A percentile compares a stretch with the other conserved stretches of the same genome.
phyloP scores from a whole-genome alignment of 2,797 vertebrate species.

The Chelmon rostratus region DNA sequence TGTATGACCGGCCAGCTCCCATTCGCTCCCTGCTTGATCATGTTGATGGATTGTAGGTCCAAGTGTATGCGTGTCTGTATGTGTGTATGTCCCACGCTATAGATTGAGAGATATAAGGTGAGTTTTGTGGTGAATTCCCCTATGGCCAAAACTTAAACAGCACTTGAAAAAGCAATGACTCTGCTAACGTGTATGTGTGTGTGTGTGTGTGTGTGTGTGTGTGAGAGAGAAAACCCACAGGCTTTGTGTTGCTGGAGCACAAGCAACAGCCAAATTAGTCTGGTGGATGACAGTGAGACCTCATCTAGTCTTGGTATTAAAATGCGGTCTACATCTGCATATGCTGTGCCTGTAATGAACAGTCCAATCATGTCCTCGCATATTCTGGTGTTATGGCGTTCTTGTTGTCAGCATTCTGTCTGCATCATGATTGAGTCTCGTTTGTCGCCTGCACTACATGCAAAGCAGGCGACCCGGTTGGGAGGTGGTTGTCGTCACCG shows the following conservation, averaged over 20 bases:
- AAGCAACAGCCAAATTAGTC: constrained; percentile 10
- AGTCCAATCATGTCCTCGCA: constrained; percentile 21
- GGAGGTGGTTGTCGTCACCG: neutral
- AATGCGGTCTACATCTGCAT: constrained; percentile 20
- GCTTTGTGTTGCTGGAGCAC: constrained; percentile 5
- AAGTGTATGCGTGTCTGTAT: constrained; percentile 39
- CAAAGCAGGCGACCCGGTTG: neutral
- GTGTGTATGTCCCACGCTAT: constrained; percentile 30
- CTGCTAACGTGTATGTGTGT: neutral
- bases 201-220: neutral
- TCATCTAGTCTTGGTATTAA: constrained; percentile 23
- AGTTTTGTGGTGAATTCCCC: constrained; percentile 49
- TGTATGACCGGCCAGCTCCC: constrained; percentile 73
- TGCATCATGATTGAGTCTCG: constrained; percentile 12
- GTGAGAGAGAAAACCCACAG: neutral
- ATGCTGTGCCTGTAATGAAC: constrained; percentile 2
- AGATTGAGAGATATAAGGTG: constrained; percentile 58
- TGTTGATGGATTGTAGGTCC: constrained; percentile 72
- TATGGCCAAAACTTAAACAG: constrained; percentile 37
- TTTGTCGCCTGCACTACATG: constrained; percentile 23
- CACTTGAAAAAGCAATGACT: constrained; percentile 45
- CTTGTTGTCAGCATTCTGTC: constrained; percentile 48
- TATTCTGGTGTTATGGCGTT: constrained; percentile 2
- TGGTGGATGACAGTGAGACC: constrained; percentile 11
- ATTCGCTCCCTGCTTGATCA: constrained; percentile 75